Base-by-base conservation (phyloP, 2,888 invertebrate genomes). In the Eristalinus aeneus region DNA sequence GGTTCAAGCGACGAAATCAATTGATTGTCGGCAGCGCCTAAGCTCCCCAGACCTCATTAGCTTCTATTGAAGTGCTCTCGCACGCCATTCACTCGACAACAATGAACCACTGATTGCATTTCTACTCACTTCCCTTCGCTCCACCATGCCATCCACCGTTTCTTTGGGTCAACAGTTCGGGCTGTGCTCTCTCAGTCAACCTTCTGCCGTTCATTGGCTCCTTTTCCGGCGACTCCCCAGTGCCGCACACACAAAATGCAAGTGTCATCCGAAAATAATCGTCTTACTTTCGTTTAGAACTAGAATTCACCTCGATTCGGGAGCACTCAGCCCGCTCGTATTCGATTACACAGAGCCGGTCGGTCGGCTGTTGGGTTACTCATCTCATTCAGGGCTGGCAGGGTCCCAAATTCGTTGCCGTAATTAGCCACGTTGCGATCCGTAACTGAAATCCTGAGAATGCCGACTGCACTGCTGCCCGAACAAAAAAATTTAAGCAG, bases 301-400 rank as follows among this genome's bases (percentile, higher is more conserved):
- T 68, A 69, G 68, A 78, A 78, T 69, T 60, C 68, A 74, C 53
- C 63, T 74, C 60, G 74, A 79, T 84, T 79, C 54, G 39, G n/a
- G 39, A 16, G 39, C n/a, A n/a, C 39, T 6, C 39, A 65, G 36
- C 61, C 2, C 16, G 67, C 20, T 46, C 53, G 75, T 67, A 75
- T 79, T 76, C 71, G 68, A 84, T 84, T 75, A 79, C 84, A 61
- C 32, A 5, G 16, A 5, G 5, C 12, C 46, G 16, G n/a, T 16
- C 46, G 46, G 46, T 9, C 9, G 11, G 39, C 39, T 39, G 39
- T 39, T 8, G 39, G 53, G 9, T 22, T 22, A 12, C 23, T 56
- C 56, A 11, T 23, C 56, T 3, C 23, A 9, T 23, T 56, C 56
- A 10, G 22, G 11, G n/a, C 39, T 83, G 83, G 83, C 83, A 78